Conservation (phyloP, 2,888 invertebrate species). For the Himalopsyche anomala region DNA sequence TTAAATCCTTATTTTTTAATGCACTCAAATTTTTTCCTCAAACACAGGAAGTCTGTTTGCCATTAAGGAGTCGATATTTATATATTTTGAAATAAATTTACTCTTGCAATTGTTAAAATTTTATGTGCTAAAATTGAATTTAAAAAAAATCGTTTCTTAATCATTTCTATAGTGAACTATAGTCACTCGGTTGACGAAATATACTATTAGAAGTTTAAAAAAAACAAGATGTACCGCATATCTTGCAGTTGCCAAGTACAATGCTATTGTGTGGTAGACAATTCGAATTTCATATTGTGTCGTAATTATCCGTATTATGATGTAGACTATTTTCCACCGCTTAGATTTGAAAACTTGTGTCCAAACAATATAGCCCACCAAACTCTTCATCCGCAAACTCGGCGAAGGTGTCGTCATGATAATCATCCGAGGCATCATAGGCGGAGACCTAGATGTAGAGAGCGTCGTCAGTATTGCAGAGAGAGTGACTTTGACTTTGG, state of each 20-base stretch:
- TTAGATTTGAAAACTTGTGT: neutral
- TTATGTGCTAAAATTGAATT: no score
- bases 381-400: neutral
- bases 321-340: neutral
- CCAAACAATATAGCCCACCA: neutral
- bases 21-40: no score
- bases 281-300: neutral
- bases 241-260: neutral
- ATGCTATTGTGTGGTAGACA: neutral
- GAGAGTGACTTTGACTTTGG: neutral
- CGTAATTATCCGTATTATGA: neutral
- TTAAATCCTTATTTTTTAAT: no score
- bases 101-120: no score
- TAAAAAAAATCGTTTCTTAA: no score
- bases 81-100: no score
- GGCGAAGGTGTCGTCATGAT: neutral
- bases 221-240: neutral
- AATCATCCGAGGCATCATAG: neutral
- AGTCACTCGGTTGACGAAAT: neutral
- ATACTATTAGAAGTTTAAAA: neutral
- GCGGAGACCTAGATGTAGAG: neutral
- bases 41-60: no score
- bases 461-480: neutral
- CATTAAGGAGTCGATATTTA: no score
- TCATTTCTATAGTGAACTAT: no score